Percentiles rank a stretch among this genome's conserved stretches.
Conservation (phyloP, 2,797 vertebrate genomes). For the Sebastes trivittatus region DNA sequence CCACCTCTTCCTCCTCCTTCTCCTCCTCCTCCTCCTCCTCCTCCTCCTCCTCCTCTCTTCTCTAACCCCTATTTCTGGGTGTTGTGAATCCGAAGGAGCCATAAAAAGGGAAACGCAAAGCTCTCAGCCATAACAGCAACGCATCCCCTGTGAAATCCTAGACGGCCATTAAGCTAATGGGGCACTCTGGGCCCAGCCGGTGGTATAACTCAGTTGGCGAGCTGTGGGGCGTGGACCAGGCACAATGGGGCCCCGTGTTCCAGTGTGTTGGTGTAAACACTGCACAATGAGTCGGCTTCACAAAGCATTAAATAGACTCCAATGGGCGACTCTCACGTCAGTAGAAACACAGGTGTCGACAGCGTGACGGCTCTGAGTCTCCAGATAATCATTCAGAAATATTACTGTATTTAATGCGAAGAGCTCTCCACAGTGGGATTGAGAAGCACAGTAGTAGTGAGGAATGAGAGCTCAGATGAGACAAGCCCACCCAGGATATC, state of each 20-base stretch:
- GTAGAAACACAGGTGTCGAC: constrained; percentile 72
- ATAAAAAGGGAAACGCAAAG: constrained; percentile 82
- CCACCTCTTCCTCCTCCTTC: constrained; percentile 32
- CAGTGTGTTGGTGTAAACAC: constrained; percentile 81
- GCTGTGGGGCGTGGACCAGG: constrained; percentile 49
- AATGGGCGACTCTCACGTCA: constrained; percentile 68
- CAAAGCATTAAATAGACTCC: constrained; percentile 75
- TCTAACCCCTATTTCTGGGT: constrained; percentile 70
- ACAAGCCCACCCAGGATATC: constrained; percentile 1
- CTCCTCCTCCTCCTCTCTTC: constrained; percentile 23
- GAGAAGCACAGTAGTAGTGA: background rate
- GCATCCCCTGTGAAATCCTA: constrained; percentile 85
- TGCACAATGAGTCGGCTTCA: constrained; percentile 71
- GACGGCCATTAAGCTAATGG: constrained; percentile 87
- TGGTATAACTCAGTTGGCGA: constrained; percentile 70
- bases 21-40: constrained; percentile 11
- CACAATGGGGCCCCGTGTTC: constrained; percentile 65
- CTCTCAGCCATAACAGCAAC: constrained; percentile 84
- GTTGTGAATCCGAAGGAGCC: constrained; percentile 81
- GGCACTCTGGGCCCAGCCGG: constrained; percentile 78
- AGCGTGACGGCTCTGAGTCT: constrained; percentile 18
- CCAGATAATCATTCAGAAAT: constrained; percentile 31
- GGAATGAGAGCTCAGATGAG: background rate
- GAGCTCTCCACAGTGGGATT: background rate
- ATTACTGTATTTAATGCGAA: background rate